Evolutionary conservation across 2,888 invertebrate genomes (phyloP), one percentile per base, ranked within the genome.

Genomic region (Amiota communis): DNA sequence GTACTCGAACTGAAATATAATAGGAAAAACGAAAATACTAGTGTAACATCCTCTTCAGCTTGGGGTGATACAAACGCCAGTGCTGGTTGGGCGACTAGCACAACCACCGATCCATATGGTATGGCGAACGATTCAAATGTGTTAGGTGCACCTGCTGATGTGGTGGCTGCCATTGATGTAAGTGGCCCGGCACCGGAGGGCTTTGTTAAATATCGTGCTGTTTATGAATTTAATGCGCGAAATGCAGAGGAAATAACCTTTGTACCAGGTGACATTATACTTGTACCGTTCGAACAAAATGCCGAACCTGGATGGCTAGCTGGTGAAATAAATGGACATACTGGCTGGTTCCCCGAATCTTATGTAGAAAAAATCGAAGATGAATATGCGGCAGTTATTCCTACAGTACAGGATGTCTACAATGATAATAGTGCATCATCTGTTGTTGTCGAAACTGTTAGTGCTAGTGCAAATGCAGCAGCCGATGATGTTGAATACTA

Each of bases 291-390:
- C 57, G 92, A 95, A 72, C 96, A 96, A 84, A 95, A 94, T 80
- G 95, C 97, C 0, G 99, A 99, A 87, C 98, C 98, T 0, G 99
- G 98, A n/a, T 99, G 99, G 98, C 91, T 96, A 82, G 96, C 97
- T 79, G 99, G 99, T 0, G 95, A 96, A 84, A 94, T 97, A 48
- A 92, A 96, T 86, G 98, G 97, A 3, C 94, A 95, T 77, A 95
- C 95, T 0, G 98, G 98, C 1, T 98, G 98, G 97, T 98, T 98
- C 91, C 98, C 98, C 0, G 97, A 98, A 89, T 96, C 97, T 0
- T 98, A 98, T 87, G 98, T 97, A 15, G 97, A 97, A 86, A 94
- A 94, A 56, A 90, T 95, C 11, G 93, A 92, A 61, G 87, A 86
- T 1, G 85, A 80, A 12, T 71, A 59, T 36, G 74, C 71, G 64